Conservation (phyloP, 2,888 invertebrate genomes). For the Stenchaetothrips biformis region DNA sequence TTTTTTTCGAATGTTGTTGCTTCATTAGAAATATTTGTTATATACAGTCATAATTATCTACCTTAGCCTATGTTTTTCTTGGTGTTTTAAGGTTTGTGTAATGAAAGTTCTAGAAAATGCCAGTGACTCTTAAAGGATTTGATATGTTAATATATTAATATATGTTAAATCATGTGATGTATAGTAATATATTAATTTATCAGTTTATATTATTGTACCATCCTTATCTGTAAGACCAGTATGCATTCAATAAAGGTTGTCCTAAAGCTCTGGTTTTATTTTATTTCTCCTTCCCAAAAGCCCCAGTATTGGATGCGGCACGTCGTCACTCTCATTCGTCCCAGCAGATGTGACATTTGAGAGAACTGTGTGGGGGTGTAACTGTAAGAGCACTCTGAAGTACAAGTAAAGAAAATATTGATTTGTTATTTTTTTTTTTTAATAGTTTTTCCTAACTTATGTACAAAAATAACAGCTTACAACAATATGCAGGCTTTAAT, state of each 20-base stretch:
- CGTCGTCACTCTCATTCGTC: no score
- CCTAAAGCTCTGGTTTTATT: slow-evolving; percentile 46
- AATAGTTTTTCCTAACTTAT: slow-evolving; percentile 27
- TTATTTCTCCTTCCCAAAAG: no score
- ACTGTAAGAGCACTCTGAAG: no score
- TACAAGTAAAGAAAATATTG: background rate
- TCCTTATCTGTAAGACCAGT: slow-evolving; percentile 52
- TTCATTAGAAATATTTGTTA: slow-evolving; percentile 13
- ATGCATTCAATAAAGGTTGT: slow-evolving; percentile 56
- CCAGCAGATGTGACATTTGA: no score
- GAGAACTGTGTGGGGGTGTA: no score
- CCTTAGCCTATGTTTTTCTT: slow-evolving; percentile 16
- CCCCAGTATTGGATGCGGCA: no score
- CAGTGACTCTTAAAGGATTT: slow-evolving; percentile 17
- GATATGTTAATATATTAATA: slow-evolving; percentile 24
- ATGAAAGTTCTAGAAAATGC: slow-evolving; percentile 18
- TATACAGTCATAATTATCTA: slow-evolving; percentile 19
- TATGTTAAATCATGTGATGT: slow-evolving; percentile 19
- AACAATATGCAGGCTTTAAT: slow-evolving; percentile 20
- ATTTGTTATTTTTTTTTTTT: slow-evolving; percentile 14
- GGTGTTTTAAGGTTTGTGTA: slow-evolving; percentile 23
- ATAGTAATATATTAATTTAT: slow-evolving; percentile 25
- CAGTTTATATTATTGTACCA: slow-evolving; percentile 33
- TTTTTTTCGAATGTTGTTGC: slow-evolving; percentile 21
- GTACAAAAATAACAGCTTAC: slow-evolving; percentile 32